Base-by-base conservation (phyloP, 2,797 vertebrate genomes). In the Gymnodraco acuticeps region DNA sequence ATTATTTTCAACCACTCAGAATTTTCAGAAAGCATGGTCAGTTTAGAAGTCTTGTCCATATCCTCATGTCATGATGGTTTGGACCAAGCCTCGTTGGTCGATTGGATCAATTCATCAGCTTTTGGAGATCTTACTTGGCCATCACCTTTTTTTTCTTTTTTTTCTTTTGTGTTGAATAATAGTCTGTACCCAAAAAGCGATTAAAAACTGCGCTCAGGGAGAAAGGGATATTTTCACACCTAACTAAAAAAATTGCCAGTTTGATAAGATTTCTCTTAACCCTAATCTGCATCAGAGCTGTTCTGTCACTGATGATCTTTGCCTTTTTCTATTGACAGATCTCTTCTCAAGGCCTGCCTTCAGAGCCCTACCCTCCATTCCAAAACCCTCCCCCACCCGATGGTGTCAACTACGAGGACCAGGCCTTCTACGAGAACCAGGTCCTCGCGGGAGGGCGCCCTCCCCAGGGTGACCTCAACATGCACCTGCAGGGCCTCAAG, bases 401-500 rank as follows among this genome's bases (percentile, higher is more conserved):
- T 33, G 95, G 93, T 16, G 78, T 85, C 60, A 97, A 93, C 91
- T 99, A 98, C 4, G 98, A 99, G 59, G 98, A 99, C 58, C 93
- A 94, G 92, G 96, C 97, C 89, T 99, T 98, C 95, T 99, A 98
- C 55, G 98, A 99, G 91, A 97, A 97, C 93, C 98, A 99, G 93
- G 96, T 96, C 68, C 98, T 97, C 81, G 93, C 83, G 0, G 91
- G 87, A 64, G 92, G 97, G 84, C 97, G 96, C 68, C 97, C 97
- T 70, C 97, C 97, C 9, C 96, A 97, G 70, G 96, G 96, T 59
- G 98, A 99, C 71, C 96, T 97, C 92, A 98, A 96, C 95, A 98
- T 99, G 97, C 97, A 99, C 92, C 97, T 99, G 70, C 89, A 91
- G 95, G 98, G 98, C 92, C 97, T 99, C 90, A 99, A 99, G 94